Evolutionary conservation across 2,888 invertebrate genomes (phyloP).

Genomic region (Adineta ricciae): DNA sequence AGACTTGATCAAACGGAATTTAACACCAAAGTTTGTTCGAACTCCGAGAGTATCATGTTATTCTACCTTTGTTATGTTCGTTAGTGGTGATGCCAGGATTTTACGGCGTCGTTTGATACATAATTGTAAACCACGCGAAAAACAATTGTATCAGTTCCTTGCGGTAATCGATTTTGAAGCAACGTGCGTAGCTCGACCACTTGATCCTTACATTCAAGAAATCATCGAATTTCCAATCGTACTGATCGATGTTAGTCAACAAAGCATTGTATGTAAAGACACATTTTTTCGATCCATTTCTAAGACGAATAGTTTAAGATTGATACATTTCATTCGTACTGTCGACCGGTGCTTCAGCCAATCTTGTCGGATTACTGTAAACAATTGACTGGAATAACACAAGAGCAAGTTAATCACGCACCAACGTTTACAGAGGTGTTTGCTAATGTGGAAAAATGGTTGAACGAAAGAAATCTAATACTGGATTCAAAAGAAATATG

Average conservation of each 20-base stretch:
- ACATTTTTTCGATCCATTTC: slow-evolving; percentile 23
- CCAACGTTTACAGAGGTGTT: slow-evolving; percentile 53
- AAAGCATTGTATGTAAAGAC: slow-evolving; percentile 40
- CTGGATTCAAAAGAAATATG: slow-evolving; percentile 42
- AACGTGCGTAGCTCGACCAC: slow-evolving; percentile 52
- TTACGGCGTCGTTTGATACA: too few species aligned
- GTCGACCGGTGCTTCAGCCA: slow-evolving; percentile 53
- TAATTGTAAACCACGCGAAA: too few species aligned
- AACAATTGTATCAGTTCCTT: too few species aligned
- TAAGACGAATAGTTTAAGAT: too few species aligned
- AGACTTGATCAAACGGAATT: too few species aligned
- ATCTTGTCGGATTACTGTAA: slow-evolving; percentile 54
- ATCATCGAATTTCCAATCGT: slow-evolving; percentile 59
- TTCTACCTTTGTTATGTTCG: too few species aligned
- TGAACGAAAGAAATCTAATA: slow-evolving; percentile 48
- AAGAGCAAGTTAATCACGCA: slow-evolving; percentile 54
- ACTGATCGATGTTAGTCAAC: slow-evolving; percentile 49
- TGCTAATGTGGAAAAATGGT: slow-evolving; percentile 52
- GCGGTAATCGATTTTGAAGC: slow-evolving; percentile 57
- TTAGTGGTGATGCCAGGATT: too few species aligned
- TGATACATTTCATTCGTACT: slow-evolving; percentile 54
- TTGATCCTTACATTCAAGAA: slow-evolving; percentile 52
- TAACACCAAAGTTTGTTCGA: too few species aligned
- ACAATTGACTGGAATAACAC: slow-evolving; percentile 54
- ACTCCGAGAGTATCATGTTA: too few species aligned